phyloP scores from a whole-genome alignment of 2,888 invertebrate genomes.

The Apotomis betuletana region DNA sequence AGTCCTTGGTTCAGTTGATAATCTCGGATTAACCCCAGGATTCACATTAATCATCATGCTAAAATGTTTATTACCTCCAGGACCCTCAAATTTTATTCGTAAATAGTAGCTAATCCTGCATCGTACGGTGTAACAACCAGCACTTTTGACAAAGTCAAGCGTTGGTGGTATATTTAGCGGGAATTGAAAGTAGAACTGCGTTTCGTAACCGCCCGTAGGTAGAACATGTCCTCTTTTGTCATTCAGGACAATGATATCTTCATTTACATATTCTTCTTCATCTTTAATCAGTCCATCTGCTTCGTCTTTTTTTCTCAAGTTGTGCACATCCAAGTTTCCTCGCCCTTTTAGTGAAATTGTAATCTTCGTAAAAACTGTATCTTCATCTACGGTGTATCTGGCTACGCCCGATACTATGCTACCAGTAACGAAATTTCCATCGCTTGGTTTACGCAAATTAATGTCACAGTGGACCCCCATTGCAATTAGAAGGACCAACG shows the following conservation, averaged over 20 bases:
- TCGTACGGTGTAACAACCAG: slow-evolving; percentile 23
- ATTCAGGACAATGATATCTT: slow-evolving; percentile 16
- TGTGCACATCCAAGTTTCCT: slow-evolving; percentile 23
- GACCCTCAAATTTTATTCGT: slow-evolving; percentile 41
- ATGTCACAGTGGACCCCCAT: slow-evolving; percentile 38
- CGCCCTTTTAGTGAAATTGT: slow-evolving; percentile 28
- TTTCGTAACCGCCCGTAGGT: slow-evolving; percentile 25
- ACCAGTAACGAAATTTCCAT: slow-evolving; percentile 26
- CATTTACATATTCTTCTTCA: slow-evolving; percentile 28
- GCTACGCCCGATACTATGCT: slow-evolving; percentile 17
- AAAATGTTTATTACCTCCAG: slow-evolving; percentile 35
- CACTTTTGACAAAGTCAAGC: slow-evolving; percentile 27
- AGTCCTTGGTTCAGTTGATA: slow-evolving; percentile 39
- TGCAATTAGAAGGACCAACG: slow-evolving; percentile 22
- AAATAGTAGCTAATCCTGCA: slow-evolving; percentile 43
- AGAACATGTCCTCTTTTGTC: slow-evolving; percentile 12
- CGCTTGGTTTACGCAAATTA: slow-evolving; percentile 23
- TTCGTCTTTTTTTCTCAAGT: slow-evolving; percentile 33
- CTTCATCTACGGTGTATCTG: slow-evolving; percentile 31
- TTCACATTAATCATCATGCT: slow-evolving; percentile 34
- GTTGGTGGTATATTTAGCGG: slow-evolving; percentile 36
- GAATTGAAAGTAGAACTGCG: slow-evolving; percentile 26
- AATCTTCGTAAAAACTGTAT: slow-evolving; percentile 29
- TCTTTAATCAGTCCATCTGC: slow-evolving; percentile 28
- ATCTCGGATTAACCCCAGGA: slow-evolving; percentile 32